A percentile compares a stretch with the other conserved stretches of the same genome.
Evolutionary conservation across 2,113 vertebrate species (phyloP).

Genomic region (Tupaia tana): DNA sequence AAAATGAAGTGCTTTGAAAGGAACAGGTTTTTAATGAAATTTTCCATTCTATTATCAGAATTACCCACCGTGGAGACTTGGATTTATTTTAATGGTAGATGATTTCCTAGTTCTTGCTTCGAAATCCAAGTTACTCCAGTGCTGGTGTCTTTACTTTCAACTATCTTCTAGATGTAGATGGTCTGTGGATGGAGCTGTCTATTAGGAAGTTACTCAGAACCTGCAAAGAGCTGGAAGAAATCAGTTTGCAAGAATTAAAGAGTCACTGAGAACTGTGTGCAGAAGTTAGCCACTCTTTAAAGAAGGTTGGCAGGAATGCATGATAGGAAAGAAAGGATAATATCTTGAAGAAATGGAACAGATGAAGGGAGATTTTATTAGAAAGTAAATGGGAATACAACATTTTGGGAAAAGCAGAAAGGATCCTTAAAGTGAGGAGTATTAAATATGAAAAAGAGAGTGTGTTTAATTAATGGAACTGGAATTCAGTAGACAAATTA

Average conservation of each 20-base stretch:
- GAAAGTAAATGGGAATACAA: background rate
- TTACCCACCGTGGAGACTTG: too few relatives aligned
- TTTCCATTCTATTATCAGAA: background rate
- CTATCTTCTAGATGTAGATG: background rate
- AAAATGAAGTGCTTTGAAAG: background rate
- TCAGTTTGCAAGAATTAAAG: slow-evolving; percentile 47
- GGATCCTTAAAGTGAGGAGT: background rate
- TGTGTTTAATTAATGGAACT: background rate
- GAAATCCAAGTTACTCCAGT: background rate
- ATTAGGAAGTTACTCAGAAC: background rate
- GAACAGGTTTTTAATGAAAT: background rate
- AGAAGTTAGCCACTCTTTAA: background rate
- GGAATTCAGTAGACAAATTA: background rate
- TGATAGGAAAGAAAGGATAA: background rate
- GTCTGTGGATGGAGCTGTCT: background rate
- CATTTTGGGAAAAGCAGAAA: background rate
- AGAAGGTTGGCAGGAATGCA: background rate
- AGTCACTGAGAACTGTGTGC: background rate
- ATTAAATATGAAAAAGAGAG: background rate
- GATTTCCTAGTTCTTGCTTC: background rate
- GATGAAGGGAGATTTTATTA: background rate
- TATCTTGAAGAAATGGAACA: background rate
- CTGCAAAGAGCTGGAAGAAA: background rate
- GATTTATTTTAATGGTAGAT: background rate
- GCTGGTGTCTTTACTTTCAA: background rate